Base-by-base conservation (phyloP, 35 echinoderm and acorn worm genomes). In the Apostichopus japonicus region DNA sequence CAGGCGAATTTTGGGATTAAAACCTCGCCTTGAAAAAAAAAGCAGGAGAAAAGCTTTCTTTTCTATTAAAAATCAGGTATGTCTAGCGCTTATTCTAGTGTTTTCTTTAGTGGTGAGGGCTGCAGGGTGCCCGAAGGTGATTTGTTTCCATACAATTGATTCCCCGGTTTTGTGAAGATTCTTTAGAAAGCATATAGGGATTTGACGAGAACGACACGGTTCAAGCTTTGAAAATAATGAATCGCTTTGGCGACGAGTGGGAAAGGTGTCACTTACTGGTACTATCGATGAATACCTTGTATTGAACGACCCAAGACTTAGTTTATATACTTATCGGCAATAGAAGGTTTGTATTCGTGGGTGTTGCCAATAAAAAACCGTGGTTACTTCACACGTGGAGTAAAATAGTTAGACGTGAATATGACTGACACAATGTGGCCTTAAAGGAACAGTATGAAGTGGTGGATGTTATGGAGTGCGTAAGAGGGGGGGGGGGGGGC, bases 141-240 rank as follows among this genome's bases (percentile, higher is more conserved):
- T 75, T 75, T 75, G 71, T 75, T 75, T 6, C 17, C 71, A 19
- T 75, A 75, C 71, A 75, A 75, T 75, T 75, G 71, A 75, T 75
- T 75, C 71, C 71, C 71, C 71, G 71, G 71, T 75, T 75, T 75
- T 75, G 71, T 75, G n/a, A 75, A 75, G 71, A 75, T 75, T 75
- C 71, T 75, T 75, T 75, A 75, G 71, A 75, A 75, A 75, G n/a
- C 71, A 75, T 75, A 19, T 75, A 75, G 71, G 21, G 71, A 75
- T 75, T 75, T 75, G 71, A 75, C 71, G 13, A 19, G 71, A 75
- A 75, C 17, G 71, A 75, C 71, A 75, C 71, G 71, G 71, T 75
- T 75, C 15, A 75, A 19, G 57, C 57, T 61, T 44, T 61, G 57
- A 10, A 13, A 61, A 61, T 61, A 75, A 75, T 21, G 71, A 75